Evolutionary conservation across 2,888 invertebrate species (phyloP), one percentile per base, ranked within the genome.

Genomic region (Drosophila bunnanda): DNA sequence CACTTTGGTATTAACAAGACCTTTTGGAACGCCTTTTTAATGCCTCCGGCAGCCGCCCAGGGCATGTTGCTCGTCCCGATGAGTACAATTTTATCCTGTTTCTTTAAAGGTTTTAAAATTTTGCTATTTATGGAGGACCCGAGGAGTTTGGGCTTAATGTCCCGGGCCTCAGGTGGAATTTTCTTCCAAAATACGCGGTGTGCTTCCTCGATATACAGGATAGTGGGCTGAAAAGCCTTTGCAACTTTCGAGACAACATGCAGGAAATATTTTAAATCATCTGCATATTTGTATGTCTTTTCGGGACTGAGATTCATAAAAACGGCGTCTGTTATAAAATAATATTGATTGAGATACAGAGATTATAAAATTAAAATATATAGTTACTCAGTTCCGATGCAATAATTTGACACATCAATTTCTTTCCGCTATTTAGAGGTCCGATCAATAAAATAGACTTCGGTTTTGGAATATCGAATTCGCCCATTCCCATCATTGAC

Each of bases 381-480:
- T 15, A 39, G 13, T 64, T 88, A 87, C 92, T 91, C 3, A 95
- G 93, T 91, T 96, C 96, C 4, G 94, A 94, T 77, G 96, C 96
- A 50, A 97, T 93, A 0, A 96, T 95, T 76, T 96, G 93, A 0
- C 95, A 94, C 22, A 97, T 89, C 78, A 95, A 93, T 76, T 94
- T 94, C 89, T 96, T 96, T 0, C 96, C 96, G 76, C 93, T 93
- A 52, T 94, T 94, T 1, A 93, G 90, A 0, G 96, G 95, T 0
- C 96, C 96, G 60, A 94, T 93, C 34, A 97, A 93, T 57, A 95
- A 92, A 13, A 96, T 93, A 0, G 96, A 95, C 88, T 93, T 93
- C 1, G 93, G 92, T 76, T 92, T 93, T 4, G 90, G 82, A 79
- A 93, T 89, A 56, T 85, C 74, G 17, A 92, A 81, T 36, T 89